A percentile compares a stretch with the other conserved stretches of the same genome.
phyloP scores from a whole-genome alignment of 92 coral and sea anemone genomes.

The Heteractis magnifica region DNA sequence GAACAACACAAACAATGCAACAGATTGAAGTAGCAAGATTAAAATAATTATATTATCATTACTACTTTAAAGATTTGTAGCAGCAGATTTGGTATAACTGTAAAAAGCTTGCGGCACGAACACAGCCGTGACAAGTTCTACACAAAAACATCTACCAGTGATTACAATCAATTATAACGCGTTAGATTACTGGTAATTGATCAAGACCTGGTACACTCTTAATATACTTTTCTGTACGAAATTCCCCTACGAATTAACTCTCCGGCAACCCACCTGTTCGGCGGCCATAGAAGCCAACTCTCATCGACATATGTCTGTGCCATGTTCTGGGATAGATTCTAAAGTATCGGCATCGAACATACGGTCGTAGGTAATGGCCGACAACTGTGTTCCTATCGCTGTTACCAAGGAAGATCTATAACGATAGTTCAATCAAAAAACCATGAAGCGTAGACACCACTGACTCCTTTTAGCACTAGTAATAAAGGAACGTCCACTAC shows the following conservation, averaged over 20 bases:
- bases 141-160: neutral
- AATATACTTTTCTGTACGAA: too few species aligned
- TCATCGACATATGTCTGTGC: constrained; percentile 37
- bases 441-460: too few species aligned
- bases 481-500: too few species aligned
- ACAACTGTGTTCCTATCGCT: constrained; percentile 35
- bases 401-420: constrained; percentile 38
- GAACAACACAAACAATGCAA: too few species aligned
- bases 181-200: too few species aligned
- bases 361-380: constrained; percentile 33
- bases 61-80: neutral
- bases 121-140: too few species aligned
- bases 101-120: too few species aligned
- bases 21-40: neutral
- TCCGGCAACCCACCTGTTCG: constrained; percentile 23
- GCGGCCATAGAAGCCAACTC: constrained; percentile 49
- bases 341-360: constrained; percentile 24
- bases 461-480: too few species aligned
- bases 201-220: too few species aligned
- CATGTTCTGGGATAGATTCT: constrained; percentile 42
- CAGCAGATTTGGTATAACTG: too few species aligned
- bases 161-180: neutral
- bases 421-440: too few species aligned
- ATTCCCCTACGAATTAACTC: neutral
- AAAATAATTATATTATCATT: too few species aligned